phyloP scores from a whole-genome alignment of 37 sponge, comb jelly and placozoan genomes.

The Tethya wilhelma region DNA sequence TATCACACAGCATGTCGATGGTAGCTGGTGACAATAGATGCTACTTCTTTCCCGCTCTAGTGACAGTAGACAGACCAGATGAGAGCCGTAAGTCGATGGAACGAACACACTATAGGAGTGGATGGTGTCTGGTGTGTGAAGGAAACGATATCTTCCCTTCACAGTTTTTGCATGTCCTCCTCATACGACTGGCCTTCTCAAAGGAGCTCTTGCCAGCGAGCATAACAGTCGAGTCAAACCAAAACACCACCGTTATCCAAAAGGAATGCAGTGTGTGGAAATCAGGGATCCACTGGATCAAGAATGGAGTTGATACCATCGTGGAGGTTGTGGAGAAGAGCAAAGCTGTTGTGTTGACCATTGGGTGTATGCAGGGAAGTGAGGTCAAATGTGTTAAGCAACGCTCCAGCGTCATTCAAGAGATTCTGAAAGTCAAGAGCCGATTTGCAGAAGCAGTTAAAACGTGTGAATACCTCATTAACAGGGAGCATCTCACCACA shows the following conservation, averaged over 20 bases:
- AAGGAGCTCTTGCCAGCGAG: too few species aligned
- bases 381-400: constrained; percentile 22
- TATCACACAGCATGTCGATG: background rate
- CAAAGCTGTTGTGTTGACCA: background rate
- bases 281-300: background rate
- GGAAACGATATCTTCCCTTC: too few species aligned
- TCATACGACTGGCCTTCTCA: constrained; percentile 8
- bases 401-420: background rate
- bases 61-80: background rate
- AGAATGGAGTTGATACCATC: background rate
- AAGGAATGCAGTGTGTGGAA: background rate
- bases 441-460: background rate
- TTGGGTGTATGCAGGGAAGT: background rate
- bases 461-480: constrained; percentile 3
- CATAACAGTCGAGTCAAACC: background rate
- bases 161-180: background rate
- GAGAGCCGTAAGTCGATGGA: background rate
- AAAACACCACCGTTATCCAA: background rate
- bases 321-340: constrained; percentile 5
- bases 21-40: background rate
- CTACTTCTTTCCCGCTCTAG: constrained; percentile 19
- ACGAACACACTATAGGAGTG: background rate
- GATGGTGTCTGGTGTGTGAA: too few species aligned
- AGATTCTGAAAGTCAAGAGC: constrained; percentile 10
- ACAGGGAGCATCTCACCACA: background rate